Percentiles rank a stretch among this genome's conserved stretches.
Evolutionary conservation across 2,888 invertebrate genomes (phyloP).

Genomic region (Lissocephala sabroskyi): DNA sequence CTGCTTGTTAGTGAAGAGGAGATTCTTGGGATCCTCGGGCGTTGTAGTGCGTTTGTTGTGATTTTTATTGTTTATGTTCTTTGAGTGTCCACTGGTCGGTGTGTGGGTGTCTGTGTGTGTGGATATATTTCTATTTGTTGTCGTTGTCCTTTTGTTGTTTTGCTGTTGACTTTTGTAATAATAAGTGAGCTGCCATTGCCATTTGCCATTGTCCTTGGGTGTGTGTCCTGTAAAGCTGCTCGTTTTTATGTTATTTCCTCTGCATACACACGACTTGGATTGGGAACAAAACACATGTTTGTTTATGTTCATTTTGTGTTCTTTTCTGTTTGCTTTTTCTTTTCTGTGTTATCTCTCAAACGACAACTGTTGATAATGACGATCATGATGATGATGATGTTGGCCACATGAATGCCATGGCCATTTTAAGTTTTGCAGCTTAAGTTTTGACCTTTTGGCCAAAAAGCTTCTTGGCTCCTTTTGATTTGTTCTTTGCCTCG

Average conservation of each 20-base stretch:
- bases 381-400: too few relatives aligned
- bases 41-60: too few relatives aligned
- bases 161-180: constrained; percentile 36
- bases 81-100: too few relatives aligned
- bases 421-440: constrained; percentile 14
- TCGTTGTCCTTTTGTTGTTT: constrained; percentile 18
- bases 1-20: too few relatives aligned
- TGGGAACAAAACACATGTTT: constrained; percentile 26
- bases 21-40: too few relatives aligned
- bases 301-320: constrained; percentile 24
- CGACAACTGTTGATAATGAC: too few relatives aligned
- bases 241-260: constrained; percentile 28
- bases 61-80: too few relatives aligned
- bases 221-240: constrained; percentile 25
- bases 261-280: constrained; percentile 1
- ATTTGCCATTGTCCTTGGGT: too few relatives aligned
- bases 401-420: too few relatives aligned
- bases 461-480: constrained; percentile 11
- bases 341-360: too few relatives aligned
- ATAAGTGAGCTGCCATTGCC: constrained; percentile 30
- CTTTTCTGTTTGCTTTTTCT: neutral
- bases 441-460: constrained; percentile 4
- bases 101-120: neutral
- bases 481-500: neutral
- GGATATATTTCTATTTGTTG: neutral